phyloP scores from a whole-genome alignment of 2,797 vertebrate genomes.

The Malurus splendens region DNA sequence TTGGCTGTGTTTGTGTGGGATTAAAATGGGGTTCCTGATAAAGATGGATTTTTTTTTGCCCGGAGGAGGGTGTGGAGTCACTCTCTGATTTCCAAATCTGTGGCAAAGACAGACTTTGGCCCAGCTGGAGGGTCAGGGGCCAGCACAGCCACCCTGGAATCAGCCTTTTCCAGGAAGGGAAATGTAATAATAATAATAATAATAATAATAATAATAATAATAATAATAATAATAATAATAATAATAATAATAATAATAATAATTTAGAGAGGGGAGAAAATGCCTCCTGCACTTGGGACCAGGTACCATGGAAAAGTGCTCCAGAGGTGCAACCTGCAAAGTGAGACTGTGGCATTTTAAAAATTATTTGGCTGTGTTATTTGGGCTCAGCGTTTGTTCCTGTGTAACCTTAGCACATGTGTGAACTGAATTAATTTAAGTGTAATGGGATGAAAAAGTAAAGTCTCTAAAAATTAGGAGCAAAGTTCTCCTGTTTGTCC shows the following conservation, averaged over 20 bases:
- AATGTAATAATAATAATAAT: no score
- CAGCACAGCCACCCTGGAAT: background rate
- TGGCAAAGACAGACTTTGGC: background rate
- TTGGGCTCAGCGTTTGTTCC: background rate
- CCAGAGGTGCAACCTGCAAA: background rate
- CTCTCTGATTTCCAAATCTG: background rate
- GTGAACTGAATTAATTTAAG: background rate
- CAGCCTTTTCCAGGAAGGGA: background rate
- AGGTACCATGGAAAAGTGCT: background rate
- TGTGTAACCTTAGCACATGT: background rate
- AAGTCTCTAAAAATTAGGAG: background rate
- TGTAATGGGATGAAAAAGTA: rapidly evolving
- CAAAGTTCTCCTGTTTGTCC: background rate
- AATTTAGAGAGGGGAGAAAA: no score
- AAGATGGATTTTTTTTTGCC: background rate
- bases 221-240: no score
- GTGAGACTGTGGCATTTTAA: background rate
- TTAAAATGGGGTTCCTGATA: background rate
- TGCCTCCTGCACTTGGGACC: background rate
- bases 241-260: no score
- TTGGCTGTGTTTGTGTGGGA: background rate
- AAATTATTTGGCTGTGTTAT: background rate
- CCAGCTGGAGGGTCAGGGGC: background rate
- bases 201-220: no score
- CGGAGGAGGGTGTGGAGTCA: rapidly evolving